A percentile compares a stretch with the other conserved stretches of the same genome.
Evolutionary conservation across 2,888 invertebrate genomes (phyloP).

Genomic region (Cephus pygmeus): DNA sequence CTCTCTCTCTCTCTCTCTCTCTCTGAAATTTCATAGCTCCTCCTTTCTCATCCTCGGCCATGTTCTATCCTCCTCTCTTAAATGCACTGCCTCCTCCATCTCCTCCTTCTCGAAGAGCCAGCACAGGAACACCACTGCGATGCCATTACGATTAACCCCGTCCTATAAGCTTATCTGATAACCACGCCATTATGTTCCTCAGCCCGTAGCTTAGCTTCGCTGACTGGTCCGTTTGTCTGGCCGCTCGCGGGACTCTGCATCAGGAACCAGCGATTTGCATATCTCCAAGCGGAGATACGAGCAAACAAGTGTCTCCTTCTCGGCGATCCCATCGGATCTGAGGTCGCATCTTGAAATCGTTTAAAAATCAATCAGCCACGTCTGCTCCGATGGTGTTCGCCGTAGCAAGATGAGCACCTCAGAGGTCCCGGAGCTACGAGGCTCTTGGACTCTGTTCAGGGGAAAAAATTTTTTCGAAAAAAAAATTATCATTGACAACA

Average conservation of each 20-base stretch:
- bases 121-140: slow-evolving; percentile 52
- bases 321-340: slow-evolving; percentile 32
- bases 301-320: slow-evolving; percentile 46
- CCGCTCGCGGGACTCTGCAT: slow-evolving; percentile 30
- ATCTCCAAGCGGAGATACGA: slow-evolving; percentile 45
- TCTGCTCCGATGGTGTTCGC: slow-evolving; percentile 8
- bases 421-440: not conserved
- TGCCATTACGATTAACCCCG: slow-evolving; percentile 63
- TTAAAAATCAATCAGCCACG: slow-evolving; percentile 40
- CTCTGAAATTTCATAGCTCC: not conserved
- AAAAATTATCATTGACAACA: not conserved
- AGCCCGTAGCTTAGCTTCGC: slow-evolving; percentile 38
- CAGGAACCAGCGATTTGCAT: slow-evolving; percentile 45
- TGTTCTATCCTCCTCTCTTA: slow-evolving; percentile 17
- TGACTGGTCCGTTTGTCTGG: slow-evolving; percentile 63
- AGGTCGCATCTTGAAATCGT: slow-evolving; percentile 41
- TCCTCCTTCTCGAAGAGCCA: slow-evolving; percentile 19
- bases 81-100: slow-evolving; percentile 22
- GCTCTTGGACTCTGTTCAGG: slow-evolving; percentile 8
- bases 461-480: slow-evolving; percentile 25
- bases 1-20: not conserved
- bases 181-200: slow-evolving; percentile 49
- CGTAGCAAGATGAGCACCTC: not conserved
- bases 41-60: slow-evolving; percentile 10
- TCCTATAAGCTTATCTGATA: slow-evolving; percentile 62